Conservation (phyloP, 2,797 vertebrate genomes). For the Amblyopsis hoosieri region DNA sequence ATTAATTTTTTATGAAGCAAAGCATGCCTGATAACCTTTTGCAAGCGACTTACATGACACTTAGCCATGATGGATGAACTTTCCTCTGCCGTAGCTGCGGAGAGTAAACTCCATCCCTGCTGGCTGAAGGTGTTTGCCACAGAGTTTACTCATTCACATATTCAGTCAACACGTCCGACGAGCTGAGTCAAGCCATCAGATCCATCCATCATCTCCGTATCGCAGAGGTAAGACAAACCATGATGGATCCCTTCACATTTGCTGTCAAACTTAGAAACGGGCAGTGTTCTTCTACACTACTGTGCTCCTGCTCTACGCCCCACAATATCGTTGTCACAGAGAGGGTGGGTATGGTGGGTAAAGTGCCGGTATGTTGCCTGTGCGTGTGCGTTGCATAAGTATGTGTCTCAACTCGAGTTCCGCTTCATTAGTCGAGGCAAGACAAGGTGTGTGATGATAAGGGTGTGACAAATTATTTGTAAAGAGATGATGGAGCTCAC, state of each 20-base stretch:
- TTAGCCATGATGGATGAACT: too few species aligned
- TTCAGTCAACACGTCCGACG: too few species aligned
- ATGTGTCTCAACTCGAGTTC: constrained; percentile 7
- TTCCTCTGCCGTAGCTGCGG: too few species aligned
- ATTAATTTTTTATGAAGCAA: too few species aligned
- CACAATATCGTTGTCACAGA: neutral
- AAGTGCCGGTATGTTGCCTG: too few species aligned
- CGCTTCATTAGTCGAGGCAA: constrained; percentile 22
- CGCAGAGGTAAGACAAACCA: constrained; percentile 66
- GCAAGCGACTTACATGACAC: too few species aligned
- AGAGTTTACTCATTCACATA: too few species aligned
- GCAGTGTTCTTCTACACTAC: constrained; percentile 18
- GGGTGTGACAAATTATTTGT: constrained; percentile 16
- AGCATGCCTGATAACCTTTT: too few species aligned
- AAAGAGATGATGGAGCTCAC: constrained; percentile 3
- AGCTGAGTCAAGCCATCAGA: too few species aligned
- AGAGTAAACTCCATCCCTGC: too few species aligned
- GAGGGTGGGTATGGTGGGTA: neutral
- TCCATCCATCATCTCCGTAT: constrained; percentile 74
- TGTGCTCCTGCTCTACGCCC: constrained; percentile 28
- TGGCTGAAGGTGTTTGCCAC: too few species aligned
- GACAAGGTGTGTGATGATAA: constrained; percentile 18
- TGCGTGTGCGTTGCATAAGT: neutral
- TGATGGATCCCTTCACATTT: constrained; percentile 70
- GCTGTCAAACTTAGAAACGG: constrained; percentile 55